Conservation (phyloP, 2,797 vertebrate species). For the Epinephelus coioides region DNA sequence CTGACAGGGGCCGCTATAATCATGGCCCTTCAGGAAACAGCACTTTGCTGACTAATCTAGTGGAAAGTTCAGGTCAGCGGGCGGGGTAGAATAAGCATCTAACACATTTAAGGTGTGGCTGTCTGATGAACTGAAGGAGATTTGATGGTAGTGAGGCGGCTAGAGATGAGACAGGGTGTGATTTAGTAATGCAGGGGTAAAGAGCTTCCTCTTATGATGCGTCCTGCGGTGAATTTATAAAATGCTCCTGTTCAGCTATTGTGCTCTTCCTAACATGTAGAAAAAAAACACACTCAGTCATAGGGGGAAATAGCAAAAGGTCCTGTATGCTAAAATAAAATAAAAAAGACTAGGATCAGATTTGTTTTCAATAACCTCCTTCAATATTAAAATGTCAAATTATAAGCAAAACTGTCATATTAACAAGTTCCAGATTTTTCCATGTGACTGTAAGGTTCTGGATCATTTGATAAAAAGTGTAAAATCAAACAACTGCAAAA, state of each 20-base stretch:
- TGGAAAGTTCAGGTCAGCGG: slow-evolving; percentile 40
- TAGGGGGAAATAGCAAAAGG: neutral
- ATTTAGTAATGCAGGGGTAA: neutral
- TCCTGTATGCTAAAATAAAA: neutral
- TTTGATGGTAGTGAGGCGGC: neutral
- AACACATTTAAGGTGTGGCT: slow-evolving; percentile 4
- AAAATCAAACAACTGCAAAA: neutral
- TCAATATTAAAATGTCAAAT: neutral
- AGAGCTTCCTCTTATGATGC: neutral
- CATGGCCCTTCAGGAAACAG: slow-evolving; percentile 45
- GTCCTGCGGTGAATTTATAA: neutral
- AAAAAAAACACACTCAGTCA: neutral
- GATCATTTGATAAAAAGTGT: neutral
- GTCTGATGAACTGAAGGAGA: slow-evolving; percentile 14
- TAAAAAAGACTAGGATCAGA: neutral
- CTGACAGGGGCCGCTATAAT: slow-evolving; percentile 35
- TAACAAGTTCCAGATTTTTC: neutral
- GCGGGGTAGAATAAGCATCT: neutral
- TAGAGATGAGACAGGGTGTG: neutral
- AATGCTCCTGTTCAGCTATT: neutral
- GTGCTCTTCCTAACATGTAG: neutral
- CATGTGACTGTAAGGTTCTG: neutral
- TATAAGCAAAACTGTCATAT: neutral
- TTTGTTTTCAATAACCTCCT: neutral
- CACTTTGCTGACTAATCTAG: slow-evolving; percentile 61